Evolutionary conservation across 92 coral and sea anemone species (phyloP).

Genomic region (Palythoa grandiflora): DNA sequence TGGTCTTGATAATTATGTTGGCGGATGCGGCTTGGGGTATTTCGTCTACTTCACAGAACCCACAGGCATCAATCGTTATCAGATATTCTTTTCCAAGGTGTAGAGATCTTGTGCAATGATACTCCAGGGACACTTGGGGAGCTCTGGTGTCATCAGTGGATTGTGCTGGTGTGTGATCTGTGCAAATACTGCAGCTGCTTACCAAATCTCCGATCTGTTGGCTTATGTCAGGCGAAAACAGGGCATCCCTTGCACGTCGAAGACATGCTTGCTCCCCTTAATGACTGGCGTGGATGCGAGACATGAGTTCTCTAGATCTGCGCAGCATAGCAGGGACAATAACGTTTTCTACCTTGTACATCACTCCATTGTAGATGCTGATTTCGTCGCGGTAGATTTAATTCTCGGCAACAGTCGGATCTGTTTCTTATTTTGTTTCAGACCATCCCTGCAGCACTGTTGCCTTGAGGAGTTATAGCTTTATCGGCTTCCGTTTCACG

Average conservation of each 20-base stretch:
- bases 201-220: neutral
- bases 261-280: neutral
- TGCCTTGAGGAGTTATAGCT: too few species aligned
- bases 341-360: neutral
- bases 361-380: neutral
- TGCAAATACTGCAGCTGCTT: constrained; percentile 30
- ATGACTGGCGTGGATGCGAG: neutral
- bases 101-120: constrained; percentile 10
- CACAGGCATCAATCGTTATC: constrained; percentile 28
- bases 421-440: too few species aligned
- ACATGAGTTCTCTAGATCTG: too few species aligned
- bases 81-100: constrained; percentile 10
- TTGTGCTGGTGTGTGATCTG: constrained; percentile 14
- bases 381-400: neutral
- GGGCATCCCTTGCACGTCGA: constrained; percentile 3
- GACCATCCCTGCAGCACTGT: too few species aligned
- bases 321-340: neutral
- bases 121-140: constrained; percentile 14
- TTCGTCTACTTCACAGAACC: constrained; percentile 34
- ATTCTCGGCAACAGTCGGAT: neutral
- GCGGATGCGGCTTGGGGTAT: neutral
- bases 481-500: neutral
- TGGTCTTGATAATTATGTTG: neutral
- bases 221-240: neutral
- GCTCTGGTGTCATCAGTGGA: constrained; percentile 43